phyloP scores from a whole-genome alignment of 2,888 invertebrate species.

The Dromius quadrimaculatus region DNA sequence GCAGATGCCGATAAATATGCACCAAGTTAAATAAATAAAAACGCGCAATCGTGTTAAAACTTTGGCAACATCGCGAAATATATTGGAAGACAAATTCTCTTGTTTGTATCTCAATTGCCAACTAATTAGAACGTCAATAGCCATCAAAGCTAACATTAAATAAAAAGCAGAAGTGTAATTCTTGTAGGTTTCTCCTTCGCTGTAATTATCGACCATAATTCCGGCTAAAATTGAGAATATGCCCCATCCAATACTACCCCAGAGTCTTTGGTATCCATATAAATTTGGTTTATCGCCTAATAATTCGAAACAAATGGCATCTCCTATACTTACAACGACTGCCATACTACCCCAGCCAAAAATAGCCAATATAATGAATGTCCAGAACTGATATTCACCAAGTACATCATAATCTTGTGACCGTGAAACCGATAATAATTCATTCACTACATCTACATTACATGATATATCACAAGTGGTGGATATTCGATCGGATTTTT shows the following conservation, averaged over 20 bases:
- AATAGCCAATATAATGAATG: slow-evolving; percentile 82
- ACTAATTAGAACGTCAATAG: slow-evolving; percentile 76
- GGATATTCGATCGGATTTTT: slow-evolving; percentile 52
- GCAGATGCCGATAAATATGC: slow-evolving; percentile 84
- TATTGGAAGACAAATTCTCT: slow-evolving; percentile 75
- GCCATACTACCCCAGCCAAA: slow-evolving; percentile 87
- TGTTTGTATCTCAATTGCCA: slow-evolving; percentile 74
- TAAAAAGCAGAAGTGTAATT: slow-evolving; percentile 87
- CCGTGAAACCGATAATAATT: slow-evolving; percentile 65
- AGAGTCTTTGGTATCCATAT: slow-evolving; percentile 89
- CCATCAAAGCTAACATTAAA: slow-evolving; percentile 76
- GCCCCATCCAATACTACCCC: slow-evolving; percentile 92
- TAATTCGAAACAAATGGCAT: slow-evolving; percentile 89
- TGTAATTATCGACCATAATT: slow-evolving; percentile 80
- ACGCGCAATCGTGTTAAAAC: slow-evolving; percentile 77
- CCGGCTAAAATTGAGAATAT: slow-evolving; percentile 82
- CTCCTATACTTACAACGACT: slow-evolving; percentile 87
- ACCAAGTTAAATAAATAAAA: slow-evolving; percentile 82
- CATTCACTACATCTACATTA: slow-evolving; percentile 65
- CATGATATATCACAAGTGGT: slow-evolving; percentile 60
- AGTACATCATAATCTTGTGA: slow-evolving; percentile 64
- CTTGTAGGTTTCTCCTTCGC: slow-evolving; percentile 74
- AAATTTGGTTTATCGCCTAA: slow-evolving; percentile 79
- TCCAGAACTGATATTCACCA: slow-evolving; percentile 77
- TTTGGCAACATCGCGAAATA: slow-evolving; percentile 76